Percentiles rank a stretch among this genome's conserved stretches.
Evolutionary conservation across 2,888 invertebrate genomes (phyloP).

Genomic region (Chrysodeixis includens): DNA sequence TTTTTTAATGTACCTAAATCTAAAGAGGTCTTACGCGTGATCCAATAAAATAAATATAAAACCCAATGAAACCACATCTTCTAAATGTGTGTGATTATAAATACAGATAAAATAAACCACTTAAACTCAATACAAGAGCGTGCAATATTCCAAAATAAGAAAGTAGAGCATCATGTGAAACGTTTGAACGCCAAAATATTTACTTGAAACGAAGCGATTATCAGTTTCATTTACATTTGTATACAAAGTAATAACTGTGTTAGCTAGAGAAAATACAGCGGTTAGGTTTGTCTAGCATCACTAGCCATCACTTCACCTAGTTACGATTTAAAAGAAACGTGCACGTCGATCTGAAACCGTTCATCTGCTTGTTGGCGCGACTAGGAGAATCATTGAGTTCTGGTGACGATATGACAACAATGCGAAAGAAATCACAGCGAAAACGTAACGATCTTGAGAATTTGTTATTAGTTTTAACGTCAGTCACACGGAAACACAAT

Average conservation of each 20-base stretch:
- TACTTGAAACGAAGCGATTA: constrained; percentile 37
- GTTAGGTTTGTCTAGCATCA: constrained; percentile 8
- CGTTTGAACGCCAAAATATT: constrained; percentile 45
- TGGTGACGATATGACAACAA: constrained; percentile 4
- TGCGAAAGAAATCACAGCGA: not conserved
- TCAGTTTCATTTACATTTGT: constrained; percentile 20
- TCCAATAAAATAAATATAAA: constrained; percentile 25
- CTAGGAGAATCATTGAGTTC: not conserved
- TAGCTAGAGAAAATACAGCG: constrained; percentile 13
- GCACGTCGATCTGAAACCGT: not conserved
- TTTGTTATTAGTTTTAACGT: not conserved
- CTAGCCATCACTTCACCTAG: constrained; percentile 2
- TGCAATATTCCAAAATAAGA: constrained; percentile 29
- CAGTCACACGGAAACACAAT: not conserved
- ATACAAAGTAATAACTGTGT: constrained; percentile 31
- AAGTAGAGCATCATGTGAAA: constrained; percentile 39
- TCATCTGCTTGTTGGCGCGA: not conserved
- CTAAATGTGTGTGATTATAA: constrained; percentile 28
- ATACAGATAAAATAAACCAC: constrained; percentile 44
- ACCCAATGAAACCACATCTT: constrained; percentile 28
- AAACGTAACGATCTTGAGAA: not conserved
- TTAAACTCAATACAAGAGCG: constrained; percentile 24
- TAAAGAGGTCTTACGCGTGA: constrained; percentile 20
- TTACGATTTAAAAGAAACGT: not conserved
- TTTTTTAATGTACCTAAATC: constrained; percentile 26